Evolutionary conservation across 2,113 vertebrate genomes (phyloP).

Genomic region (Cichladusa arquata): DNA sequence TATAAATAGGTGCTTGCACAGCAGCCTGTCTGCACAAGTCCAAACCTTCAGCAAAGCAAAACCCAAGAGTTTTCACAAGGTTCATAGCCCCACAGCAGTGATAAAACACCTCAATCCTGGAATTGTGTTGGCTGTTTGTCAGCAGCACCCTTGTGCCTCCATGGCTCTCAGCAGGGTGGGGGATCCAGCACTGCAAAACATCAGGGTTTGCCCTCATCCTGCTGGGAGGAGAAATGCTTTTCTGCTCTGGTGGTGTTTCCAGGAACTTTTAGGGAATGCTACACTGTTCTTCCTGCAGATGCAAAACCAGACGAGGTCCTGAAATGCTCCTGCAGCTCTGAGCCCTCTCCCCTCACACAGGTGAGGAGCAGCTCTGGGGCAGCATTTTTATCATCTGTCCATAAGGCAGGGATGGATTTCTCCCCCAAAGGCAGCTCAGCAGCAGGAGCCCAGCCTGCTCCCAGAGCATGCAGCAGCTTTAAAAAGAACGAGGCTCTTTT

Average conservation of each 20-base stretch:
- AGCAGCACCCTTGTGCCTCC: rapidly evolving
- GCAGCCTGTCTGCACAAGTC: neutral
- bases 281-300: rapidly evolving
- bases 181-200: neutral
- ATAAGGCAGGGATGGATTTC: neutral
- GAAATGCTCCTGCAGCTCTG: neutral
- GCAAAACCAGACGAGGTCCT: rapidly evolving
- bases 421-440: rapidly evolving
- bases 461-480: neutral
- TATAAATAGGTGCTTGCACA: neutral
- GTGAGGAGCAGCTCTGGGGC: neutral
- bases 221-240: neutral
- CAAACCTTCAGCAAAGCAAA: neutral
- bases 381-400: neutral
- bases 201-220: neutral
- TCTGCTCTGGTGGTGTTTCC: neutral
- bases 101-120: neutral
- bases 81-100: neutral
- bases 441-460: neutral
- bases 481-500: neutral
- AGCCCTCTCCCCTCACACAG: neutral
- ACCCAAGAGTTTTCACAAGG: neutral
- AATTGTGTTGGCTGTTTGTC: neutral
- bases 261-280: neutral
- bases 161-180: neutral